Evolutionary conservation across 2,797 vertebrate species (phyloP).

Genomic region (Pristis pectinata): DNA sequence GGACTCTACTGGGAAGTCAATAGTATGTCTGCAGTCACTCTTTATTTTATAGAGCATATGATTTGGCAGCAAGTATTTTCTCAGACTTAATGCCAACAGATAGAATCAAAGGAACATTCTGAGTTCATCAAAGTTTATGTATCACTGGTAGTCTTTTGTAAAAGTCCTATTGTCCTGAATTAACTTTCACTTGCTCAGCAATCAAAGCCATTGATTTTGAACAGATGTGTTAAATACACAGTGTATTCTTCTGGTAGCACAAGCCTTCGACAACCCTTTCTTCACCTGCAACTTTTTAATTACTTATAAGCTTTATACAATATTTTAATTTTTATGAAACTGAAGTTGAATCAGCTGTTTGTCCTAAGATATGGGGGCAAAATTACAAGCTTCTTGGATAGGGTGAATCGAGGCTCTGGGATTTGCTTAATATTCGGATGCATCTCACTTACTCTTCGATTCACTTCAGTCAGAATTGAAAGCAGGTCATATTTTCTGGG

Average conservation of each 20-base stretch:
- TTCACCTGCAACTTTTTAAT: not conserved
- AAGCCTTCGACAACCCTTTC: not conserved
- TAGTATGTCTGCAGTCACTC: not conserved
- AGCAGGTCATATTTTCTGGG: not conserved
- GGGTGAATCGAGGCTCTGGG: slow-evolving; percentile 20
- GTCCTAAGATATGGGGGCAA: not conserved
- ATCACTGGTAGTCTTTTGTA: not conserved
- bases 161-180: not conserved
- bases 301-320: too few relatives aligned
- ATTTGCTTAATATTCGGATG: not conserved
- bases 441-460: slow-evolving; percentile 18
- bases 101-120: not conserved
- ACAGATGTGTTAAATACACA: not conserved
- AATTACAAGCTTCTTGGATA: slow-evolving; percentile 7
- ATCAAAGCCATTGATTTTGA: not conserved
- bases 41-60: not conserved
- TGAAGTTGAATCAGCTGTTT: not conserved
- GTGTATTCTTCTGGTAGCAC: not conserved
- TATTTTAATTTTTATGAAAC: not conserved
- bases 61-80: not conserved
- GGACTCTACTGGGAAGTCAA: not conserved
- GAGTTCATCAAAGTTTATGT: not conserved
- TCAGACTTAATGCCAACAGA: not conserved
- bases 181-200: not conserved
- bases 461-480: slow-evolving; percentile 20